These are phyloP conservation scores for Felis catus DNA, from an alignment of 2,113 vertebrate genomes.

Conservation along the genomic window DNA sequence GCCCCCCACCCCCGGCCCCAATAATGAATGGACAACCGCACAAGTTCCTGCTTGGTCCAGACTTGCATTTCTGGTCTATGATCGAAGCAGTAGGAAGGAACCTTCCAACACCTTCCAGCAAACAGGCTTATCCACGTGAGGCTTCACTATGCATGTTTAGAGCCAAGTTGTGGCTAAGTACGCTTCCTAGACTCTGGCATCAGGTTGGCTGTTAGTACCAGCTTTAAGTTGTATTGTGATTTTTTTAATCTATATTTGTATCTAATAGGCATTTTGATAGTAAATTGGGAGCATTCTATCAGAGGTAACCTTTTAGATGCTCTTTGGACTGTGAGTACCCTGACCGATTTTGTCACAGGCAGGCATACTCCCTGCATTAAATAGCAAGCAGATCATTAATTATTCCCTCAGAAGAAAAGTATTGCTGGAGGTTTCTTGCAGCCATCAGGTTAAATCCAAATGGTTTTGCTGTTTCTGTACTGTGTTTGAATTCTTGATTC, in stretches of 20 bases:
- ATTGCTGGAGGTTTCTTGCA: slow-evolving; percentile 30
- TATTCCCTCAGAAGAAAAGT: background rate
- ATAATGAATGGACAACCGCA: background rate
- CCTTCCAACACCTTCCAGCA: background rate
- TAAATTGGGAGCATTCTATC: background rate
- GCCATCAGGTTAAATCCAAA: background rate
- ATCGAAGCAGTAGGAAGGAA: background rate
- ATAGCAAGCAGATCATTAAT: background rate
- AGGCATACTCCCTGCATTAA: background rate
- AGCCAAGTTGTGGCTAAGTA: background rate
- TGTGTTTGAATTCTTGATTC: background rate
- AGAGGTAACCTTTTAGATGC: background rate
- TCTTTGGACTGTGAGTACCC: background rate
- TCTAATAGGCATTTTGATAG: background rate
- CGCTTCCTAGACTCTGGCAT: background rate
- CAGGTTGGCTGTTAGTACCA: background rate
- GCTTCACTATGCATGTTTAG: background rate
- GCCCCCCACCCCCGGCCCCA: background rate
- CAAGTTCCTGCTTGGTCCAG: background rate
- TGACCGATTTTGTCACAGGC: background rate
- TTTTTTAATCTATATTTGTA: background rate
- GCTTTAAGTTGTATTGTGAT: background rate
- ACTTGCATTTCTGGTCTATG: background rate
- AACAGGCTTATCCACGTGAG: background rate
- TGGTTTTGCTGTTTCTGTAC: background rate